phyloP scores from a whole-genome alignment of 1,140 invertebrate genomes.

The Teleogryllus occipitalis region DNA sequence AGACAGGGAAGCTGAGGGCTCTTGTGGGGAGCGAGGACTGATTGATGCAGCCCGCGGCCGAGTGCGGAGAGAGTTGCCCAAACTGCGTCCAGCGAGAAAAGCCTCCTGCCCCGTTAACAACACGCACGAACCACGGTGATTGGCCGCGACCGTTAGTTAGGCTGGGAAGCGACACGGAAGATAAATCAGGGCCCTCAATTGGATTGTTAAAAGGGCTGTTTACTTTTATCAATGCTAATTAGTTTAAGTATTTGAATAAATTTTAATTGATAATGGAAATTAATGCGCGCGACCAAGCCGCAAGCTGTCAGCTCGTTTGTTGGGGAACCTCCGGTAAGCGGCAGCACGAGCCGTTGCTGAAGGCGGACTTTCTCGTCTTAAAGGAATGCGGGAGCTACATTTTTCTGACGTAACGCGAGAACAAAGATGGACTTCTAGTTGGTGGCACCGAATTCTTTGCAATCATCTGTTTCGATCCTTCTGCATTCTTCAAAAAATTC shows the following conservation, averaged over 20 bases:
- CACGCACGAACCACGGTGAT: background rate
- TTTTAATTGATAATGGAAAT: background rate
- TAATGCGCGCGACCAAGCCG: background rate
- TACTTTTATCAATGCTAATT: slow-evolving; percentile 2
- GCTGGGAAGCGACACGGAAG: background rate
- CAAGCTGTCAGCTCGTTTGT: background rate
- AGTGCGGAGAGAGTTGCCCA: background rate
- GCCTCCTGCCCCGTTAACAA: background rate
- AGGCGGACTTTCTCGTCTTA: too few relatives aligned
- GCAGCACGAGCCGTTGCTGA: background rate
- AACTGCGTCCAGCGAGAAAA: too few relatives aligned
- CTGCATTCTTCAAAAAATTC: too few relatives aligned
- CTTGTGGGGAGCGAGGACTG: background rate
- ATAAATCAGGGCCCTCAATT: background rate
- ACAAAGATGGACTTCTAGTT: too few relatives aligned
- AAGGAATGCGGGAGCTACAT: too few relatives aligned
- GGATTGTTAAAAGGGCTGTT: background rate
- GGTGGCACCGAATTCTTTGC: too few relatives aligned
- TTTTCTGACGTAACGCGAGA: too few relatives aligned
- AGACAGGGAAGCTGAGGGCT: background rate
- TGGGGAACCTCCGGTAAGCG: background rate
- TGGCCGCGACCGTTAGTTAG: background rate
- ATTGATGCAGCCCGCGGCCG: background rate
- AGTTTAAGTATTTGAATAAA: background rate
- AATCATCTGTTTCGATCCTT: too few relatives aligned